phyloP scores from a whole-genome alignment of 2,888 invertebrate species.

The Melanargia galathea region DNA sequence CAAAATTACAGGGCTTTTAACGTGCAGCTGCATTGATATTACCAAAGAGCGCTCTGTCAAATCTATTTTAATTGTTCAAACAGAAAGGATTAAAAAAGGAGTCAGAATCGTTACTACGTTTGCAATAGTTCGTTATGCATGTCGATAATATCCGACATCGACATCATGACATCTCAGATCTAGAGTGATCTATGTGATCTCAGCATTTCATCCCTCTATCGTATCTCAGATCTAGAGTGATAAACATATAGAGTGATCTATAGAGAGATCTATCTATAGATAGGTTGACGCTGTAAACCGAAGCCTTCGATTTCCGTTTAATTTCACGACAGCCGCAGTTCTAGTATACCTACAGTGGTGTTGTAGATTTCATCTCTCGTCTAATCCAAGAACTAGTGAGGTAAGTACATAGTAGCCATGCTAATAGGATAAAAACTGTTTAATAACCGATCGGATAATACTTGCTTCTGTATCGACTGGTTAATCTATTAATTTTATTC shows the following conservation, averaged over 20 bases:
- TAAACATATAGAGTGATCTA: conserved; percentile 13
- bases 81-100: background rate
- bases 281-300: conserved; percentile 56
- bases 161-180: conserved; percentile 32
- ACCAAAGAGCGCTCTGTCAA: conserved; percentile 6
- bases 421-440: no score
- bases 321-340: conserved; percentile 60
- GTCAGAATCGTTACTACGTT: background rate
- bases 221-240: no score
- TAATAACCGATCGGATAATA: no score
- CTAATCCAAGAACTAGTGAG: background rate
- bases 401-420: no score
- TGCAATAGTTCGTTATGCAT: background rate
- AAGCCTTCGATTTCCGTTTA: conserved; percentile 77
- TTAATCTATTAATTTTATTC: no score
- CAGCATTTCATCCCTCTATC: no score
- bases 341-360: conserved; percentile 17
- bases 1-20: no score
- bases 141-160: conserved; percentile 30
- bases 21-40: no score
- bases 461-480: no score
- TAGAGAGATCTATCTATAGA: conserved; percentile 27
- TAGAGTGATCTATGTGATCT: no score
- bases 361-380: background rate
- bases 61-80: conserved; percentile 10